phyloP scores from a whole-genome alignment of 2,797 vertebrate species.

The Spondyliosoma cantharus region DNA sequence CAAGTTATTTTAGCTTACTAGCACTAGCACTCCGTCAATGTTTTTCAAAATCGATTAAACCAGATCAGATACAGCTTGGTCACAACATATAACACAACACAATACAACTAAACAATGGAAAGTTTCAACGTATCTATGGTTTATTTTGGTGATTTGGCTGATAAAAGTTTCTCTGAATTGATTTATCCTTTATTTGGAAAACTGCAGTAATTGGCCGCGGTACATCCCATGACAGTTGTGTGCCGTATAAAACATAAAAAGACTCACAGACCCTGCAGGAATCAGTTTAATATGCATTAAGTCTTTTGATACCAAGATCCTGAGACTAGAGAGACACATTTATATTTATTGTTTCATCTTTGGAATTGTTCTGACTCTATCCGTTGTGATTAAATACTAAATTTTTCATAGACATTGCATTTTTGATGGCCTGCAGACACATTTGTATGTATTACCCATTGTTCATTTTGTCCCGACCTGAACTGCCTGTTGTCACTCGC shows the following conservation, averaged over 20 bases:
- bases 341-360: neutral
- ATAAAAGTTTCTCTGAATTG: neutral
- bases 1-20: too few species aligned
- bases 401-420: neutral
- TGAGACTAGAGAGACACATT: neutral
- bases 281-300: neutral
- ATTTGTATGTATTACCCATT: slow-evolving; percentile 15
- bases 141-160: too few species aligned
- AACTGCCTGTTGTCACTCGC: slow-evolving; percentile 6
- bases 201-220: neutral
- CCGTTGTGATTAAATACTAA: neutral
- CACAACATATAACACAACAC: too few species aligned
- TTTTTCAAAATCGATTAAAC: too few species aligned
- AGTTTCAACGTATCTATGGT: too few species aligned
- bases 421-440: neutral
- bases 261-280: neutral
- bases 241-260: neutral
- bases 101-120: too few species aligned
- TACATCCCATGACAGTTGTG: neutral
- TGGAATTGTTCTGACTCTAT: neutral
- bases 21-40: too few species aligned
- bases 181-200: neutral
- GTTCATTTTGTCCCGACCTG: slow-evolving; percentile 16
- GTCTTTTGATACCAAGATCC: neutral
- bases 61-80: too few species aligned